phyloP scores from a whole-genome alignment of 2,888 invertebrate species.

The Limnephilus lunatus region DNA sequence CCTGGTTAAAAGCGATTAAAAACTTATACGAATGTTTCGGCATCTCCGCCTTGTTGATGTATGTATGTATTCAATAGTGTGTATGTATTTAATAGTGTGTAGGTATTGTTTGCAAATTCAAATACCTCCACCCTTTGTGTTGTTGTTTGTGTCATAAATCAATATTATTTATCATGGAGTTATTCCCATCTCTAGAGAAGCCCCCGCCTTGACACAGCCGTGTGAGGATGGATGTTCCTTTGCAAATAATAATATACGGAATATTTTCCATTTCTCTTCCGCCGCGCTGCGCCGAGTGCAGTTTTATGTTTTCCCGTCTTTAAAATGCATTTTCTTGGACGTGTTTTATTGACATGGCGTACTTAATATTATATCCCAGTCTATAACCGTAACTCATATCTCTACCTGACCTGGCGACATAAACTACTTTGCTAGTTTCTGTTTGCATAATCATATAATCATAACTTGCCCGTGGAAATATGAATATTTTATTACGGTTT shows the following conservation, averaged over 20 bases:
- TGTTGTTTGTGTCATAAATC: not conserved
- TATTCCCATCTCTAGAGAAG: not conserved
- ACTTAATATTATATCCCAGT: constrained; percentile 2
- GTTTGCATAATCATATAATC: not conserved
- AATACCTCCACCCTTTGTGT: not conserved
- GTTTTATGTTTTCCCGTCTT: not conserved
- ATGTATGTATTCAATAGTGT: too few relatives aligned
- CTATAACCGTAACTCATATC: not conserved
- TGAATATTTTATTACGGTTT: not conserved
- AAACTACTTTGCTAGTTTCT: not conserved
- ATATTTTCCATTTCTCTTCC: not conserved
- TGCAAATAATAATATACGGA: not conserved
- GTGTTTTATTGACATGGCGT: not conserved
- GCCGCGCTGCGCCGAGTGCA: not conserved
- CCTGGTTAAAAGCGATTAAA: not conserved
- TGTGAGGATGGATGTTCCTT: not conserved
- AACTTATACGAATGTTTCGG: not conserved
- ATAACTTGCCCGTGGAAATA: not conserved
- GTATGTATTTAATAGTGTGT: too few relatives aligned
- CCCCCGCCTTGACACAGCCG: not conserved
- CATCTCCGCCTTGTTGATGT: not conserved
- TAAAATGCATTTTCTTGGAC: not conserved
- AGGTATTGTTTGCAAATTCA: not conserved
- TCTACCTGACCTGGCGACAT: not conserved
- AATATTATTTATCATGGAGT: not conserved